A percentile compares a stretch with the other conserved stretches of the same genome.
These are phyloP conservation scores for Drosophila seguyi DNA, from an alignment of 1,140 invertebrate genomes.

Conservation along the genomic window DNA sequence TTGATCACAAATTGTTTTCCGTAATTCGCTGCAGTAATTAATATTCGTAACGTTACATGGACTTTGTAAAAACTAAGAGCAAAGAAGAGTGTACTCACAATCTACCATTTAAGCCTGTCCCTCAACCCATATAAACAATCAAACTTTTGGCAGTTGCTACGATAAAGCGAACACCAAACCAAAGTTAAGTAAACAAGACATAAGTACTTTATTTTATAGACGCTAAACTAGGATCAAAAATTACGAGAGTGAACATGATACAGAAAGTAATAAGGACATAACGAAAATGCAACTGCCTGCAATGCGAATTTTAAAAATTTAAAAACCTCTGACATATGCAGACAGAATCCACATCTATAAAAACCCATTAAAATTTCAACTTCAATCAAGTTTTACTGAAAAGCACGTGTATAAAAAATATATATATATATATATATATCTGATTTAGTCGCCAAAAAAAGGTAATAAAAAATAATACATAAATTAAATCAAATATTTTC, in stretches of 20 bases:
- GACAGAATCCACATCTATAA: constrained; percentile 21
- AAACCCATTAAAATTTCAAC: constrained; percentile 51
- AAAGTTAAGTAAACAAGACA: constrained; percentile 58
- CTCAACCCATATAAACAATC: constrained; percentile 67
- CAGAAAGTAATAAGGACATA: background rate
- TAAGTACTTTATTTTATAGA: constrained; percentile 72
- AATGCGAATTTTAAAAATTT: constrained; percentile 54
- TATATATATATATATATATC: constrained; percentile 34
- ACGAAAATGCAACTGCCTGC: constrained; percentile 26
- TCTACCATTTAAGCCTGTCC: constrained; percentile 52
- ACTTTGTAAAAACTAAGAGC: constrained; percentile 57
- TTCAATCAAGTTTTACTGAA: constrained; percentile 34
- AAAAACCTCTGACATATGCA: constrained; percentile 30
- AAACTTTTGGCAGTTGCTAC: constrained; percentile 68
- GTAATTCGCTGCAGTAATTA: constrained; percentile 45
- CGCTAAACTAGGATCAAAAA: constrained; percentile 37
- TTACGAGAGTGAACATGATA: constrained; percentile 18
- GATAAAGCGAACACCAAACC: constrained; percentile 41
- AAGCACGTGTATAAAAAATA: constrained; percentile 31
- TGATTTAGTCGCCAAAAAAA: constrained; percentile 34
- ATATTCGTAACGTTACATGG: constrained; percentile 63
- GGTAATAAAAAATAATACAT: constrained; percentile 29
- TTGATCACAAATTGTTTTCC: constrained; percentile 32
- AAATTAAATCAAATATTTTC: constrained; percentile 57
- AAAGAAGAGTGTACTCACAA: constrained; percentile 47